Evolutionary conservation across 1,140 invertebrate species (phyloP).

Genomic region (Thaumatotibia leucotreta): DNA sequence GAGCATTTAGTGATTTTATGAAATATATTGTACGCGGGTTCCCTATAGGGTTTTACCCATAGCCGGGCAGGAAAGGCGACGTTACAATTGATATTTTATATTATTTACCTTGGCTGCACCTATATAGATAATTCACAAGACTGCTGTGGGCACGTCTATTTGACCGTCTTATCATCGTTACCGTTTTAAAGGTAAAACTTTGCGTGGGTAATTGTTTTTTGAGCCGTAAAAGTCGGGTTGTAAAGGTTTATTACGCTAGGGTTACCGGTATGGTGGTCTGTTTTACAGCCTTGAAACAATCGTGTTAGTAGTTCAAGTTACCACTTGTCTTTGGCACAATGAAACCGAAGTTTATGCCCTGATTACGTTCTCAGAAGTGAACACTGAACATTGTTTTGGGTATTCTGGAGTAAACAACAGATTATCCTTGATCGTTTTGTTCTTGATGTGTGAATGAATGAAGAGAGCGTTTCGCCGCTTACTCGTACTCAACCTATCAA

Average conservation of each 20-base stretch:
- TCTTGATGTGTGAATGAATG: neutral
- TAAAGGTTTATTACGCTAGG: neutral
- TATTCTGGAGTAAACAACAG: constrained; percentile 39
- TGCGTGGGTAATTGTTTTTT: neutral
- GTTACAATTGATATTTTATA: no score
- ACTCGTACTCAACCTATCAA: no score
- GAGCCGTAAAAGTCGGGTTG: neutral
- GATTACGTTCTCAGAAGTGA: constrained; percentile 30
- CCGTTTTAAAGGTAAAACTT: constrained; percentile 4
- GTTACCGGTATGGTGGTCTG: constrained; percentile 3
- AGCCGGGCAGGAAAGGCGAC: no score
- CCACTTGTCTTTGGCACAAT: constrained; percentile 1
- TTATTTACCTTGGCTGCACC: neutral
- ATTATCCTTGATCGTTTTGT: constrained; percentile 21
- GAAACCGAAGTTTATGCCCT: neutral
- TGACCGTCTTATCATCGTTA: neutral
- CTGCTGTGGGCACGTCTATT: neutral
- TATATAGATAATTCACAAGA: neutral
- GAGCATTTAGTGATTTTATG: no score
- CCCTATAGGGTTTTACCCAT: no score
- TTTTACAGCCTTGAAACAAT: neutral
- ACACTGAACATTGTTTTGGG: constrained; percentile 19
- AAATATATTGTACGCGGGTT: no score
- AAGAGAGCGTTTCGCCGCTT: no score
- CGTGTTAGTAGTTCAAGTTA: neutral